Percentiles rank a stretch among this genome's conserved stretches.
These are phyloP conservation scores for Ditylenchus weischeri DNA, from an alignment of 2,888 invertebrate species.

Conservation along the genomic window DNA sequence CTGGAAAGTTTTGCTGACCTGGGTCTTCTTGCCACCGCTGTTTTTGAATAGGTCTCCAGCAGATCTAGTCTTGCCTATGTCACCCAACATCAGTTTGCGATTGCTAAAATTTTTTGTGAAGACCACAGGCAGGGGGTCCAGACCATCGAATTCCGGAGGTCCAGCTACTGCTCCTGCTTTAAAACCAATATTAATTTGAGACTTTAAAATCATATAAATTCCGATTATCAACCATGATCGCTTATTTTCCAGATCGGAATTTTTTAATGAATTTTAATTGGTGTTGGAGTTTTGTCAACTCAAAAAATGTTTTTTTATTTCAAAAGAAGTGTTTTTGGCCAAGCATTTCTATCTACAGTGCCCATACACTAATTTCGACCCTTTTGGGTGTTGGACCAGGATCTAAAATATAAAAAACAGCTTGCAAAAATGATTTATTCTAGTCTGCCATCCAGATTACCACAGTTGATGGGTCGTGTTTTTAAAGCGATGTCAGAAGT, in stretches of 20 bases:
- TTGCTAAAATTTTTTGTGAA: constrained; percentile 19
- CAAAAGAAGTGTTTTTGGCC: background rate
- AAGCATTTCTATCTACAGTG: no score
- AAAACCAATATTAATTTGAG: background rate
- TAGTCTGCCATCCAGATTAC: no score
- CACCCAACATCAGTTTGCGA: constrained; percentile 22
- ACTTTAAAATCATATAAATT: background rate
- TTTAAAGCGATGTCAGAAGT: background rate
- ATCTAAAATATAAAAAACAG: no score
- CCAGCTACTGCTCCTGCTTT: no score
- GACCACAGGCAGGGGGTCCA: constrained; percentile 28
- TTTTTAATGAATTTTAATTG: no score
- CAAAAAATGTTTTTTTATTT: background rate
- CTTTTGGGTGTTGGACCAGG: no score
- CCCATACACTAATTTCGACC: no score
- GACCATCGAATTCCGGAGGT: constrained; percentile 30
- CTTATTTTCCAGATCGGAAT: no score
- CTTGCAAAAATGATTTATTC: no score
- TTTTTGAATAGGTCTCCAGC: constrained; percentile 33
- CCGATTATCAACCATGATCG: no score
- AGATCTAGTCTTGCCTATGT: constrained; percentile 38
- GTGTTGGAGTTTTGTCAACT: background rate
- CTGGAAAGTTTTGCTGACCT: constrained; percentile 33
- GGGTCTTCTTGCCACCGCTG: constrained; percentile 11
- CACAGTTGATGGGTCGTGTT: background rate